These are phyloP conservation scores for Cherax destructor DNA, from an alignment of 1,140 invertebrate species.

Conservation along the genomic window DNA sequence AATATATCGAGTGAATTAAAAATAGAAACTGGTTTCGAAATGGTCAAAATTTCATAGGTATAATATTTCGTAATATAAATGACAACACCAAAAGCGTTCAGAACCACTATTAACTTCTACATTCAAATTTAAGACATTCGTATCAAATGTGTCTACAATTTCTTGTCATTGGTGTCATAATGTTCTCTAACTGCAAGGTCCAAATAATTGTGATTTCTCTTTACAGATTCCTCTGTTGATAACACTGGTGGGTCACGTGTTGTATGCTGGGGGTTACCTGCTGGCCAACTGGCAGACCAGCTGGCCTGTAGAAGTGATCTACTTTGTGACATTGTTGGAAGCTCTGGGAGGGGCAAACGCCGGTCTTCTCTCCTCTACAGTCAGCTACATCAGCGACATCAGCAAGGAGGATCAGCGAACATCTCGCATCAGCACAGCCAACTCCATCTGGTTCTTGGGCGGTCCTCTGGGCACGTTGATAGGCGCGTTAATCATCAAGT, in stretches of 20 bases:
- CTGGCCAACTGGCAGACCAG: slow-evolving; percentile 57
- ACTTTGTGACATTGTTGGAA: slow-evolving; percentile 52
- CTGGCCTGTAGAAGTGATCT: slow-evolving; percentile 53
- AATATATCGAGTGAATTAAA: too few relatives aligned
- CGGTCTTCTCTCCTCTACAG: slow-evolving; percentile 57
- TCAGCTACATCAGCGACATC: slow-evolving; percentile 69
- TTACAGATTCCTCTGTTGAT: slow-evolving; percentile 62
- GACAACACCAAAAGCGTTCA: too few relatives aligned
- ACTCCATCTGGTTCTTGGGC: slow-evolving; percentile 68
- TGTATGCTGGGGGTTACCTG: slow-evolving; percentile 59
- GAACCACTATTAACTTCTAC: too few relatives aligned
- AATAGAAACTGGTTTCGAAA: too few relatives aligned
- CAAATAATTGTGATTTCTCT: neutral
- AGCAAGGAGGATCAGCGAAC: slow-evolving; percentile 49
- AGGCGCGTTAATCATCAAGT: slow-evolving; percentile 49
- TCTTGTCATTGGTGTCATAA: too few relatives aligned
- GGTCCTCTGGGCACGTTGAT: slow-evolving; percentile 59
- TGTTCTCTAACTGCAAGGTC: too few relatives aligned
- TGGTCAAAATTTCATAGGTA: too few relatives aligned
- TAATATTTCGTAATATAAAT: too few relatives aligned
- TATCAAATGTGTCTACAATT: too few relatives aligned
- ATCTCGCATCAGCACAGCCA: slow-evolving; percentile 52
- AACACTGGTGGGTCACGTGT: slow-evolving; percentile 47
- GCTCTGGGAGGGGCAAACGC: slow-evolving; percentile 61
- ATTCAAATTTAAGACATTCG: too few relatives aligned